Evolutionary conservation across 2,888 invertebrate species (phyloP), one percentile per base, ranked within the genome.

Genomic region (Elysia crispata): DNA sequence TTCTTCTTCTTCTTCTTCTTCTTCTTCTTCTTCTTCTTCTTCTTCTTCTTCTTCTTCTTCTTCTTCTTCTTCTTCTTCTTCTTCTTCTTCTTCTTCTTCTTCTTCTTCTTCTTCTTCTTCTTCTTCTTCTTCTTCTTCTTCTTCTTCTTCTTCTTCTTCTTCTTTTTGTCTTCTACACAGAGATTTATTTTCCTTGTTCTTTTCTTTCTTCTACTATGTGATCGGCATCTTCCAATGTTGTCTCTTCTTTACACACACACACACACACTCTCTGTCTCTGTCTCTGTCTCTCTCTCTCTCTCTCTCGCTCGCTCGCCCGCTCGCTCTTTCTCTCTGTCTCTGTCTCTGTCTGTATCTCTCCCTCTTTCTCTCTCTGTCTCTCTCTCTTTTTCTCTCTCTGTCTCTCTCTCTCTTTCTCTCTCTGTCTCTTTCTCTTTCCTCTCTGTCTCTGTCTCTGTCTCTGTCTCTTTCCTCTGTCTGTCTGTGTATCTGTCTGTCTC

Each of bases 311-410:
- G n/a, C n/a, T n/a, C n/a, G n/a, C n/a, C n/a, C n/a, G n/a, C n/a
- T n/a, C n/a, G 5, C 60, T 60, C 60, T 60, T 15, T 23, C 60
- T 23, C 23, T 23, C 60, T 60, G 3, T 60, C 60, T 60, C 60
- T 23, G 8, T 60, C 60, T 60, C 23, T 60, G 8, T 60, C 60
- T 60, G 3, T 60, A 5, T 60, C 60, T 60, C 15, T 60, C 23
- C 15, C 60, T 60, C 60, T 60, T 23, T 60, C 60, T 60, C 60
- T 60, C 60, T 60, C 60, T 60, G 8, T 60, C 60, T 60, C 60
- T 60, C 60, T 60, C 60, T 60, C 60, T 60, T 18, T 20, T 18
- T 60, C 60, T 60, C 60, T 60, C 60, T 60, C 60, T 60, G 8
- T 60, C 60, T 60, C 15, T 23, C 23, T 18, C 15, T 5, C 3